Percentiles rank a stretch among this genome's conserved stretches.
Conservation (phyloP, 1,140 invertebrate genomes). For the Triops cancriformis region DNA sequence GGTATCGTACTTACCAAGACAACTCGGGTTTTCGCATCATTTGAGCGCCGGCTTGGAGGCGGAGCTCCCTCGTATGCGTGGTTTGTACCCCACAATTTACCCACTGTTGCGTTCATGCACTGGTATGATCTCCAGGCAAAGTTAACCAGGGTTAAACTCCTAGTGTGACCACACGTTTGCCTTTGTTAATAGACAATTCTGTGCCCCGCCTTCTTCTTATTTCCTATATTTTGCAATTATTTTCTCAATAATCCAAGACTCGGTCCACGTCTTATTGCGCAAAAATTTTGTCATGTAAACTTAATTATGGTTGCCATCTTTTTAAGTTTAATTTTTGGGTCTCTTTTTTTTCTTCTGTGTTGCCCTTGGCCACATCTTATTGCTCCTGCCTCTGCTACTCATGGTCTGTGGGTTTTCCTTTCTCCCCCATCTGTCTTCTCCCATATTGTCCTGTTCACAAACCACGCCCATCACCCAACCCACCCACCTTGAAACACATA, state of each 20-base stretch:
- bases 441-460: background rate
- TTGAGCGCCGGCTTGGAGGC: too few species aligned
- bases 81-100: too few species aligned
- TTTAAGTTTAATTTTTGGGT: background rate
- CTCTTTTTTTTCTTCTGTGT: background rate
- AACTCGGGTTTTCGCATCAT: too few species aligned
- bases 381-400: slow-evolving; percentile 2
- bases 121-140: too few species aligned
- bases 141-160: too few species aligned
- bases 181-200: background rate
- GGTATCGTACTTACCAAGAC: too few species aligned
- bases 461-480: background rate
- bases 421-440: background rate
- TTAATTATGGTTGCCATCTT: background rate
- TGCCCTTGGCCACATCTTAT: background rate
- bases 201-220: background rate
- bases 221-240: background rate
- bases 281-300: background rate
- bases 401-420: background rate
- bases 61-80: too few species aligned
- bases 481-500: background rate
- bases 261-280: background rate
- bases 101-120: too few species aligned
- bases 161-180: too few species aligned
- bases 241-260: background rate